Evolutionary conservation across 2,888 invertebrate species (phyloP).

Genomic region (Elegia similella): DNA sequence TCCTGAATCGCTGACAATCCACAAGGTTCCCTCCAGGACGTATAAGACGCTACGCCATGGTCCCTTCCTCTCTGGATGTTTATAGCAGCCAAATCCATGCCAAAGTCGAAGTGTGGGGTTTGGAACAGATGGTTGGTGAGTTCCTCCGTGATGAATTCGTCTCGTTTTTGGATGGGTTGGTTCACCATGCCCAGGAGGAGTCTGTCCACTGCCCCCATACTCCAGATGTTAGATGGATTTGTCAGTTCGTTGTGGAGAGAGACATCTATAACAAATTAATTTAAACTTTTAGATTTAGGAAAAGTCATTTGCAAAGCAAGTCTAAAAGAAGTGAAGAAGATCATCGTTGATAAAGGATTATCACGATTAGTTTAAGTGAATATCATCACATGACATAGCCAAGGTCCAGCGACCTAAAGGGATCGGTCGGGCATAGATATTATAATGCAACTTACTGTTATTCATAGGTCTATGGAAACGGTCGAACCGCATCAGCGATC

Average conservation of each 20-base stretch:
- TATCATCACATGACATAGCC: no score
- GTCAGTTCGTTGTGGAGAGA: conserved; percentile 89
- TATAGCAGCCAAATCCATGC: conserved; percentile 93
- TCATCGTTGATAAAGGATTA: neutral
- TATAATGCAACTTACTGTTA: conserved; percentile 83
- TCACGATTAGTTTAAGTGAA: no score
- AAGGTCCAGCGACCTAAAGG: no score
- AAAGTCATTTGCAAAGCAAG: neutral
- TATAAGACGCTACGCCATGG: conserved; percentile 92
- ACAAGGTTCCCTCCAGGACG: conserved; percentile 90
- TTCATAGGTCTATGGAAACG: conserved; percentile 84
- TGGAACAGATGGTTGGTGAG: conserved; percentile 92
- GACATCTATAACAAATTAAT: conserved; percentile 82
- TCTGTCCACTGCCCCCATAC: conserved; percentile 89
- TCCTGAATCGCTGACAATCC: conserved; percentile 84
- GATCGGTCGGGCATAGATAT: no score
- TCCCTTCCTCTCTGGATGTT: conserved; percentile 93
- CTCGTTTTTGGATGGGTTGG: conserved; percentile 89
- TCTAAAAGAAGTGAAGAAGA: neutral
- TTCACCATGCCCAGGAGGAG: conserved; percentile 88
- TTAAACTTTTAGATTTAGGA: conserved; percentile 7
- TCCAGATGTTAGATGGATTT: conserved; percentile 87
- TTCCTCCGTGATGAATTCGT: conserved; percentile 91
- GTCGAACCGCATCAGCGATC: conserved; percentile 88
- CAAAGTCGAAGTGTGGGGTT: conserved; percentile 85